Evolutionary conservation across 1,140 invertebrate species (phyloP).

Genomic region (Sycophaga agraensis): DNA sequence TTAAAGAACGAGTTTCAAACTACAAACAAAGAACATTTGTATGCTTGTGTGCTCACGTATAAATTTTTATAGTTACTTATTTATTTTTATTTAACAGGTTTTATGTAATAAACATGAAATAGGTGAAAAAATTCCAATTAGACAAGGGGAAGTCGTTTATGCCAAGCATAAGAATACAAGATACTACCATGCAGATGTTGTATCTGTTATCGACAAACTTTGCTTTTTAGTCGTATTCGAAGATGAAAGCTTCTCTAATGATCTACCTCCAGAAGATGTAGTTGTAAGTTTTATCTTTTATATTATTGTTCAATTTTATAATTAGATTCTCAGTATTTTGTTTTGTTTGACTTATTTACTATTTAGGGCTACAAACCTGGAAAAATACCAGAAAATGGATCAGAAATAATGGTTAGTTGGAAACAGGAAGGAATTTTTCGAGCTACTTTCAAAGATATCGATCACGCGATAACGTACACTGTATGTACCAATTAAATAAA

Average conservation of each 20-base stretch:
- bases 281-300: slow-evolving; percentile 41
- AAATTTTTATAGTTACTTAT: not conserved
- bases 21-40: too few relatives aligned
- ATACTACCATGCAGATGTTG: slow-evolving; percentile 64
- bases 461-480: slow-evolving; percentile 58
- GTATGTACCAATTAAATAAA: slow-evolving; percentile 49
- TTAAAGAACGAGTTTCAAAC: too few relatives aligned
- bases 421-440: slow-evolving; percentile 63
- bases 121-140: slow-evolving; percentile 45
- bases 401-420: slow-evolving; percentile 62
- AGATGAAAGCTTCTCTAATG: slow-evolving; percentile 66
- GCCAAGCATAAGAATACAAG: slow-evolving; percentile 67
- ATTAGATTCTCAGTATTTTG: not conserved
- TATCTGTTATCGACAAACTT: slow-evolving; percentile 50
- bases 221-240: slow-evolving; percentile 65
- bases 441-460: slow-evolving; percentile 62
- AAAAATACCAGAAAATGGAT: slow-evolving; percentile 53
- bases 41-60: not conserved
- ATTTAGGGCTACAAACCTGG: slow-evolving; percentile 46
- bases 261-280: slow-evolving; percentile 62
- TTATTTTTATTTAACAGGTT: slow-evolving; percentile 40
- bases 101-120: slow-evolving; percentile 56
- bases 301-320: not conserved
- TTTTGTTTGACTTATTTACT: not conserved
- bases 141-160: slow-evolving; percentile 58